These are phyloP conservation scores for Agriopis leucophaearia DNA, from an alignment of 2,888 invertebrate genomes.

Conservation along the genomic window DNA sequence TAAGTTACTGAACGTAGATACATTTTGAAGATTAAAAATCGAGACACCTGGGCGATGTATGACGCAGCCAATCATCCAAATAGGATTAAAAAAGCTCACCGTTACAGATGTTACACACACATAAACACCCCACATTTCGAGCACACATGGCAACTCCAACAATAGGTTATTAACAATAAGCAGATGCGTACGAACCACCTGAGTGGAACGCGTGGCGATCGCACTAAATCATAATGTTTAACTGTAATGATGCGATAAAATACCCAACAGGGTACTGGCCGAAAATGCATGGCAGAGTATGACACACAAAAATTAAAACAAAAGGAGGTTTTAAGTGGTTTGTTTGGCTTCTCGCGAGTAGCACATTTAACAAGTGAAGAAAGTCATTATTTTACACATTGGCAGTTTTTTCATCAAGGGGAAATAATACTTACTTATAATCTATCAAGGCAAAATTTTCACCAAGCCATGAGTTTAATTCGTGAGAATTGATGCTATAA, in stretches of 20 bases:
- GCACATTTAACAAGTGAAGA: neutral
- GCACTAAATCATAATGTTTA: conserved; percentile 69
- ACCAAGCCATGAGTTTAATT: too few species aligned
- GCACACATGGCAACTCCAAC: conserved; percentile 54
- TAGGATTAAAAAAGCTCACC: conserved; percentile 44
- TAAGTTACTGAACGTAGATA: too few species aligned
- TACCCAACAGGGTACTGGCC: conserved; percentile 47
- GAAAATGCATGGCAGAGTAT: conserved; percentile 26
- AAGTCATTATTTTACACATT: too few species aligned
- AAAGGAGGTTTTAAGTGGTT: too few species aligned
- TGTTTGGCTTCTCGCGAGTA: too few species aligned
- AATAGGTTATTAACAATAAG: conserved; percentile 78
- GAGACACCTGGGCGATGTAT: too few species aligned
- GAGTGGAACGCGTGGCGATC: conserved; percentile 66
- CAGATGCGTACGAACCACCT: conserved; percentile 79
- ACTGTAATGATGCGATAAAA: conserved; percentile 61
- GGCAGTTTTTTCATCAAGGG: too few species aligned
- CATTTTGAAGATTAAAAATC: too few species aligned
- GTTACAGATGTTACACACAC: conserved; percentile 45
- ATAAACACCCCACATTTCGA: conserved; percentile 1
- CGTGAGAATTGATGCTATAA: too few species aligned
- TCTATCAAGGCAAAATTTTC: too few species aligned
- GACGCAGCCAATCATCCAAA: conserved; percentile 29
- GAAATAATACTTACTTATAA: too few species aligned
- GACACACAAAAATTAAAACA: neutral